These are phyloP conservation scores for Spinibarbus caldwelli DNA, from an alignment of 2,797 vertebrate genomes.

Conservation along the genomic window DNA sequence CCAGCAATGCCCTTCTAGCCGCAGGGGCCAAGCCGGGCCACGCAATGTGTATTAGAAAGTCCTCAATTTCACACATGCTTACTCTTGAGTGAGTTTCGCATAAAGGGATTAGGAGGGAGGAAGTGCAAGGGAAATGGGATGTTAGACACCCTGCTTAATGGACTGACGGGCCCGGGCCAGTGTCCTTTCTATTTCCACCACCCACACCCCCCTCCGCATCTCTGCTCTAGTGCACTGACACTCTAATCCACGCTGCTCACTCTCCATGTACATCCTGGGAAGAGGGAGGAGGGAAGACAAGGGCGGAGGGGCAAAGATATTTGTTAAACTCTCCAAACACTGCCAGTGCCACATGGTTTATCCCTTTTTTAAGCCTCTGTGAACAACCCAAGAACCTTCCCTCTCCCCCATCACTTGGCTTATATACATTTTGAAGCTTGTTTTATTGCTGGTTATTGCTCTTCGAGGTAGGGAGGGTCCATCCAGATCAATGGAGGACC, in stretches of 20 bases:
- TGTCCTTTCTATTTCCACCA: slow-evolving; percentile 78
- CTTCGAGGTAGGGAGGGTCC: slow-evolving; percentile 35
- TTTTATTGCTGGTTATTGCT: slow-evolving; percentile 51
- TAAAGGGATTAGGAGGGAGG: slow-evolving; percentile 95
- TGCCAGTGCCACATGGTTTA: slow-evolving; percentile 46
- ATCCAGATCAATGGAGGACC: slow-evolving; percentile 54
- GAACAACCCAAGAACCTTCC: background rate
- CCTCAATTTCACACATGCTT: slow-evolving; percentile 99
- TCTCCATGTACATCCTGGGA: slow-evolving; percentile 58
- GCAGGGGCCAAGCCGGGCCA: slow-evolving; percentile 73
- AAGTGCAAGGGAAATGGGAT: slow-evolving; percentile 87
- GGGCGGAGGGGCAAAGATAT: slow-evolving; percentile 40
- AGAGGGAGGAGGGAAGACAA: slow-evolving; percentile 46
- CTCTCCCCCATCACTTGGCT: slow-evolving; percentile 28
- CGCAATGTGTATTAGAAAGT: slow-evolving; percentile 87
- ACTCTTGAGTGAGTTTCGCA: slow-evolving; percentile 94
- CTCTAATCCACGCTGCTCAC: slow-evolving; percentile 80
- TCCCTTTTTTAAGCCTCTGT: slow-evolving; percentile 36
- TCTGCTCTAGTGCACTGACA: slow-evolving; percentile 67
- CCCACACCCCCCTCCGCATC: slow-evolving; percentile 54
- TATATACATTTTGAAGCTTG: slow-evolving; percentile 45
- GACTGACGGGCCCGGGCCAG: slow-evolving; percentile 86
- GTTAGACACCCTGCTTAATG: slow-evolving; percentile 94
- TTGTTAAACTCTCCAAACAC: slow-evolving; percentile 54
- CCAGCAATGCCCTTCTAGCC: slow-evolving; percentile 74